phyloP scores from a whole-genome alignment of 1,140 invertebrate species.

The Monomorium pharaonis region DNA sequence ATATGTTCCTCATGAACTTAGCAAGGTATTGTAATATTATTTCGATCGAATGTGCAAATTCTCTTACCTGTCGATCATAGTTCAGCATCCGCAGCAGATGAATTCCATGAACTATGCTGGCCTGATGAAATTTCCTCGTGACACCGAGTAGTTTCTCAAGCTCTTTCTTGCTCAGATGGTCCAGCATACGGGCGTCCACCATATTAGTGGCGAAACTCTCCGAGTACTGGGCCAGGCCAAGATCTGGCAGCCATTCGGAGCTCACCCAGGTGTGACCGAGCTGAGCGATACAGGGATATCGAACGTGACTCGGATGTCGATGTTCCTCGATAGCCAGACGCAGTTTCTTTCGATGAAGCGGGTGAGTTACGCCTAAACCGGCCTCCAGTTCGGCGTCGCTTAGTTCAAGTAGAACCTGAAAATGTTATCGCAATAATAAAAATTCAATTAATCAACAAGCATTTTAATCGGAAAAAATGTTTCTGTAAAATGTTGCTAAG shows the following conservation, averaged over 20 bases:
- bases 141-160: constrained; percentile 96
- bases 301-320: constrained; percentile 92
- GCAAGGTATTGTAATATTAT: neutral
- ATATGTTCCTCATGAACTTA: neutral
- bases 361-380: constrained; percentile 94
- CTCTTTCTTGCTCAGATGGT: constrained; percentile 96
- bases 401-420: constrained; percentile 94
- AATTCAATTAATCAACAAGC: neutral
- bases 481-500: neutral
- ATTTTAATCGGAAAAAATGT: neutral
- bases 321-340: constrained; percentile 97
- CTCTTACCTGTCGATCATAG: constrained; percentile 94
- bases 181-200: constrained; percentile 96
- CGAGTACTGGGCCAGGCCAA: constrained; percentile 94
- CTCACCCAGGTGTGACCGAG: constrained; percentile 96
- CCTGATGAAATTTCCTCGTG: constrained; percentile 96
- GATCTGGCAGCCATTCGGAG: constrained; percentile 95
- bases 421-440: neutral
- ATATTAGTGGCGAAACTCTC: constrained; percentile 95
- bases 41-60: neutral
- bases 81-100: constrained; percentile 96
- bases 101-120: constrained; percentile 96
- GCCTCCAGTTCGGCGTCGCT: constrained; percentile 95
- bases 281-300: constrained; percentile 94
- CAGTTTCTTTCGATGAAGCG: constrained; percentile 96